Percentiles rank a stretch among this genome's conserved stretches.
Conservation (phyloP, 1,140 invertebrate species). For the Drosophila mojavensis region DNA sequence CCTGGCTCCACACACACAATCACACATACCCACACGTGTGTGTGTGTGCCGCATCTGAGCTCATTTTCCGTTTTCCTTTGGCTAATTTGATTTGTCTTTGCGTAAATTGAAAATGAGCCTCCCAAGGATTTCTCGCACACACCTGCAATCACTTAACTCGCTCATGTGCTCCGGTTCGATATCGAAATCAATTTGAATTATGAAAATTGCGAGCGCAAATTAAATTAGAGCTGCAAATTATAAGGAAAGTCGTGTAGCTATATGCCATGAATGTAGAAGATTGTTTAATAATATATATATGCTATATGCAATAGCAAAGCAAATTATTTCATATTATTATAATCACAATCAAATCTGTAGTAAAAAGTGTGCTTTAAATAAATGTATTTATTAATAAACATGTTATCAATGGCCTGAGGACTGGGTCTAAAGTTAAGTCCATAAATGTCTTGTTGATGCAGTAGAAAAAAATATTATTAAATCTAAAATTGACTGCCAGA, state of each 20-base stretch:
- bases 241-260: neutral
- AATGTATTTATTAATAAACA: neutral
- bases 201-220: slow-evolving; percentile 5
- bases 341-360: neutral
- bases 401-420: neutral
- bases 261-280: neutral
- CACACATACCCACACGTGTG: too few species aligned
- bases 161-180: slow-evolving; percentile 3
- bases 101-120: slow-evolving; percentile 72
- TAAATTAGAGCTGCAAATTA: neutral
- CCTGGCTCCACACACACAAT: slow-evolving; percentile 38
- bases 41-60: slow-evolving; percentile 11
- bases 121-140: slow-evolving; percentile 47
- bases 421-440: slow-evolving; percentile 2
- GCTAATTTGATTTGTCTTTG: slow-evolving; percentile 58
- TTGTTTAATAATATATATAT: too few species aligned
- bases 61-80: slow-evolving; percentile 60
- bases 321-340: too few species aligned
- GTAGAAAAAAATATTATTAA: neutral
- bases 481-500: neutral
- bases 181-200: slow-evolving; percentile 14
- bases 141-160: slow-evolving; percentile 53
- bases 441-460: neutral
- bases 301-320: too few species aligned
- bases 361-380: neutral